Percentiles rank a stretch among this genome's conserved stretches.
Evolutionary conservation across 2,797 vertebrate species (phyloP).

Genomic region (Lithobates sylvaticus): DNA sequence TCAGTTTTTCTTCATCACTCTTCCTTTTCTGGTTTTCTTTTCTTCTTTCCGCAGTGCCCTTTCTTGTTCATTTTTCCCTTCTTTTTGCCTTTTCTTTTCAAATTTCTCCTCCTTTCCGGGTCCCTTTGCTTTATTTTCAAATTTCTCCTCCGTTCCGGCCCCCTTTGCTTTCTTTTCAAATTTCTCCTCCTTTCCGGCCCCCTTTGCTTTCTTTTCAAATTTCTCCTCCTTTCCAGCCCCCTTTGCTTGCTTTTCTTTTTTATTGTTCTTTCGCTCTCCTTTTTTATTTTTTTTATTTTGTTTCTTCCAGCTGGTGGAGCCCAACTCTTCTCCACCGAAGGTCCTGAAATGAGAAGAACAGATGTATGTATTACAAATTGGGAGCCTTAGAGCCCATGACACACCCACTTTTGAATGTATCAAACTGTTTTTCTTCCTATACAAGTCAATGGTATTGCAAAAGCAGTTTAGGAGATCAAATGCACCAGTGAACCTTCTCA

Average conservation of each 20-base stretch:
- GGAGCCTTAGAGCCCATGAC: too few relatives aligned
- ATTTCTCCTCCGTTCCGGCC: slow-evolving; percentile 3
- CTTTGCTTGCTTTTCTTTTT: slow-evolving; percentile 33
- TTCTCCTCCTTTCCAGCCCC: slow-evolving; percentile 10
- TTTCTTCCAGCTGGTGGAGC: slow-evolving; percentile 47
- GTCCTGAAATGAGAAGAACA: slow-evolving; percentile 7
- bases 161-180: slow-evolving; percentile 21
- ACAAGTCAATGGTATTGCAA: too few relatives aligned
- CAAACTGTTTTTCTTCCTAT: too few relatives aligned
- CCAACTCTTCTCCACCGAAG: slow-evolving; percentile 35
- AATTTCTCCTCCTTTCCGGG: slow-evolving; percentile 24
- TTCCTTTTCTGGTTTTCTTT: slow-evolving; percentile 18
- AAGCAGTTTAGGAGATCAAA: too few relatives aligned
- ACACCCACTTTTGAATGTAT: too few relatives aligned
- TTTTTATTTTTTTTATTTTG: slow-evolving; percentile 32
- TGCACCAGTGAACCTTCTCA: too few relatives aligned
- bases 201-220: slow-evolving; percentile 20
- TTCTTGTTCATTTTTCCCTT: slow-evolving; percentile 9
- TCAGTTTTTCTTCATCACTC: not conserved
- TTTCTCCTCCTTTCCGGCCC: slow-evolving; percentile 7
- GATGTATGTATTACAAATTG: too few relatives aligned
- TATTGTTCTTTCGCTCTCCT: slow-evolving; percentile 6
- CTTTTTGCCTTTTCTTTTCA: slow-evolving; percentile 50
- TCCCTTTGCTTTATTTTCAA: slow-evolving; percentile 21
- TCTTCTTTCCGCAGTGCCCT: not conserved